A percentile compares a stretch with the other conserved stretches of the same genome.
These are phyloP conservation scores for Sebastes trivittatus DNA, from an alignment of 2,797 vertebrate genomes.

Conservation along the genomic window DNA sequence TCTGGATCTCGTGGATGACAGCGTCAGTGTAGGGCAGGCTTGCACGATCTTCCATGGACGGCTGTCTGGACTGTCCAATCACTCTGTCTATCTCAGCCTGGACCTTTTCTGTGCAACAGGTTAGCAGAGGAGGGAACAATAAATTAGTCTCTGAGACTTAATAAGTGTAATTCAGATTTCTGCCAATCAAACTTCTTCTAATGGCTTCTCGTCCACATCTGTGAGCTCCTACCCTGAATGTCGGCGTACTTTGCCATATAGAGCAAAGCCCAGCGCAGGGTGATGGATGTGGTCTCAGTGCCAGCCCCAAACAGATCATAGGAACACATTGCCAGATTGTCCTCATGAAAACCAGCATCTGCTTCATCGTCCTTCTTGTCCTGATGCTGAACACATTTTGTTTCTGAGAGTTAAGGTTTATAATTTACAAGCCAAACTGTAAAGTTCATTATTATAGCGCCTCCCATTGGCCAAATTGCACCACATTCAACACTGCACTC, in stretches of 20 bases:
- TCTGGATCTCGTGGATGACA: conserved; percentile 68
- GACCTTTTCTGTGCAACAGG: conserved; percentile 48
- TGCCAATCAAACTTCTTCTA: background rate
- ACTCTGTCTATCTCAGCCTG: conserved; percentile 62
- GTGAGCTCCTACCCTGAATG: conserved; percentile 77
- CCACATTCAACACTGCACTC: no score
- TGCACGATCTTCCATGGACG: conserved; percentile 43
- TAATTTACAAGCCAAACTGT: no score
- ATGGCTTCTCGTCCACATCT: background rate
- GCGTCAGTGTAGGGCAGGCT: conserved; percentile 64
- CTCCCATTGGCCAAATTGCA: no score
- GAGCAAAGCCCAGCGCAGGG: conserved; percentile 82
- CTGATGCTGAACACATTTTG: background rate
- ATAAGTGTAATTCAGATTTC: background rate
- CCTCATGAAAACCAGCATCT: conserved; percentile 51
- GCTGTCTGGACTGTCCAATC: conserved; percentile 54
- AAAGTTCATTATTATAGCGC: no score
- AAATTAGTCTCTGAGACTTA: background rate
- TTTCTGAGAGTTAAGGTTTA: no score
- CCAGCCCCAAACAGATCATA: conserved; percentile 80
- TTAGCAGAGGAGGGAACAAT: background rate
- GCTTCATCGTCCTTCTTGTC: background rate
- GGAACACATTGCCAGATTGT: conserved; percentile 68
- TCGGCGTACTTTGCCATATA: conserved; percentile 78
- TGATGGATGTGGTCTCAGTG: conserved; percentile 80